Evolutionary conservation across 2,113 vertebrate genomes (phyloP).

Genomic region (Ciconia stormi): DNA sequence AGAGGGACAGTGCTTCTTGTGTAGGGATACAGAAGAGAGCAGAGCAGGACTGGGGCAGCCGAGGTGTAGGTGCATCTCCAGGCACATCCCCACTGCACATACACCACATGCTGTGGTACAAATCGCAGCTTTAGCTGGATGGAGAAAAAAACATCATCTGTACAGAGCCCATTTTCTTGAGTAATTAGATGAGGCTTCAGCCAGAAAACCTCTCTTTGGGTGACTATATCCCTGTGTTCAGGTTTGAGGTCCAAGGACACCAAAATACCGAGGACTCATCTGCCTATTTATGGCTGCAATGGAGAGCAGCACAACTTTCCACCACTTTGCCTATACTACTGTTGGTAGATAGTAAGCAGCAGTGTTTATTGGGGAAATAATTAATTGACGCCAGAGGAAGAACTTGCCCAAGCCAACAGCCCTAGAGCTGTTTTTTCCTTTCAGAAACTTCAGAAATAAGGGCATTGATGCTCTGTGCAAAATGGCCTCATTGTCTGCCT

Average conservation of each 20-base stretch:
- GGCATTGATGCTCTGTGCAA: not conserved
- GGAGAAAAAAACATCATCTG: not conserved
- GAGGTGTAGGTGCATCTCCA: not conserved
- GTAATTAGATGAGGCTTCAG: not conserved
- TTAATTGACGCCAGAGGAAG: not conserved
- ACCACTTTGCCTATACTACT: not conserved
- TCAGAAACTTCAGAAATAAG: not conserved
- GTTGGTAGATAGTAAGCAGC: not conserved
- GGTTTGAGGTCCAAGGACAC: not conserved
- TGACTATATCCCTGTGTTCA: not conserved
- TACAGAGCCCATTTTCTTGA: not conserved
- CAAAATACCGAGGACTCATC: not conserved
- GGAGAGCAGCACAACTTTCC: not conserved
- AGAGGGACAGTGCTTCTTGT: not conserved
- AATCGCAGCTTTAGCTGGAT: not conserved
- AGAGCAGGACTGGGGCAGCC: not conserved
- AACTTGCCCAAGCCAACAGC: not conserved
- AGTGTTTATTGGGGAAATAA: not conserved
- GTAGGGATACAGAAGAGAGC: not conserved
- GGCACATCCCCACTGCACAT: too few relatives aligned
- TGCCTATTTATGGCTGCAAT: not conserved
- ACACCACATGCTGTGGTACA: not conserved
- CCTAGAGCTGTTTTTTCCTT: not conserved
- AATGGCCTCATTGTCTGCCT: not conserved
- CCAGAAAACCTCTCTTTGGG: not conserved